These are phyloP conservation scores for Actenoides hombroni DNA, from an alignment of 2,113 vertebrate genomes.

Conservation along the genomic window DNA sequence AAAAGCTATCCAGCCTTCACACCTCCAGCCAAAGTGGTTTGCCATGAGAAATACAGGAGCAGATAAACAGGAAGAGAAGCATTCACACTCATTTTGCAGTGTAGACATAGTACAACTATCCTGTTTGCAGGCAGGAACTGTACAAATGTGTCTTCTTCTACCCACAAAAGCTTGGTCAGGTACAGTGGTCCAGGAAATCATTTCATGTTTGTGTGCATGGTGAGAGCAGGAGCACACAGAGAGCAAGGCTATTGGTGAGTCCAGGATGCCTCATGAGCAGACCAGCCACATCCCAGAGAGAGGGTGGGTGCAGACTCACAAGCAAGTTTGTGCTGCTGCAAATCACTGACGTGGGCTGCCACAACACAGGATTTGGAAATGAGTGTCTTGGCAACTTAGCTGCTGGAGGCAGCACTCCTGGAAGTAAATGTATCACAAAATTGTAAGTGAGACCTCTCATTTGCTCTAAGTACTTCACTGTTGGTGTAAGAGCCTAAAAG, in stretches of 20 bases:
- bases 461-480: background rate
- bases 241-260: background rate
- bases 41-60: background rate
- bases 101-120: background rate
- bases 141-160: background rate
- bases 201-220: accelerated
- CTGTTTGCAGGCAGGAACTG: background rate
- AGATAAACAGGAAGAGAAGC: background rate
- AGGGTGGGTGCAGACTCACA: background rate
- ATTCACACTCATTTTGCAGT: background rate
- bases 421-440: background rate
- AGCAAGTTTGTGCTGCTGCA: background rate
- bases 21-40: background rate
- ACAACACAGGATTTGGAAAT: background rate
- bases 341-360: background rate
- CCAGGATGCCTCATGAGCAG: background rate
- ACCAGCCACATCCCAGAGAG: background rate
- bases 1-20: background rate
- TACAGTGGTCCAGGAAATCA: background rate
- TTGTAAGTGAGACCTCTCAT: background rate
- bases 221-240: background rate
- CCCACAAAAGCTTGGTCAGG: background rate
- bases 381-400: background rate
- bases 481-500: background rate
- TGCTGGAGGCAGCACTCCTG: background rate